Conservation (phyloP, 1,140 invertebrate genomes). For the Lamellibrachia luymesi region DNA sequence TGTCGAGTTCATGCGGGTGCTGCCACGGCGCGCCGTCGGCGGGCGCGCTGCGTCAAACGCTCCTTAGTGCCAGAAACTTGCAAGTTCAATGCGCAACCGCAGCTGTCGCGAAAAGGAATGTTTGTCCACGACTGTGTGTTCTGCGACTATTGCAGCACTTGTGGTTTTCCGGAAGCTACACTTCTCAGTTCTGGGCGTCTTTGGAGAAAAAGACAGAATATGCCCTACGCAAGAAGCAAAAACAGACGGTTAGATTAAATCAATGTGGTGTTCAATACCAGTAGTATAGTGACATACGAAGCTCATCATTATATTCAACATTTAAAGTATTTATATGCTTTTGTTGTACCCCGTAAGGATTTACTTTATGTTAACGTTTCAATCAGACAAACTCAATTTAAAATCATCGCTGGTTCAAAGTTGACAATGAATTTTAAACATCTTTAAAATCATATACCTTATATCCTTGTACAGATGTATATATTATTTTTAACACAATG, state of each 20-base stretch:
- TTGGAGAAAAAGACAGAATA: neutral
- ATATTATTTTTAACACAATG: neutral
- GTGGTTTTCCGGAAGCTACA: neutral
- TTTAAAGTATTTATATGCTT: neutral
- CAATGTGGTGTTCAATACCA: neutral
- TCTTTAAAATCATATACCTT: too few relatives aligned
- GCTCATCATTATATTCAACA: neutral
- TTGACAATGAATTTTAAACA: too few relatives aligned
- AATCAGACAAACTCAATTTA: too few relatives aligned
- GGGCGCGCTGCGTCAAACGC: too few relatives aligned
- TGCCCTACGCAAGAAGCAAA: neutral
- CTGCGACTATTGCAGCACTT: neutral
- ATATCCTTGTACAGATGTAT: too few relatives aligned
- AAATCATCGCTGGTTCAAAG: too few relatives aligned
- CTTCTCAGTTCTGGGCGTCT: neutral
- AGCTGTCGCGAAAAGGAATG: neutral
- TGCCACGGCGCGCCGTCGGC: neutral
- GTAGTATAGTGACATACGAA: neutral
- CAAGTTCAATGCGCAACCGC: neutral
- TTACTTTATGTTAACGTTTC: too few relatives aligned
- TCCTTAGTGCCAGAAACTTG: neutral
- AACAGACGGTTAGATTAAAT: neutral
- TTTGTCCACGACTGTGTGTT: neutral
- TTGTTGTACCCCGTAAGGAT: neutral
- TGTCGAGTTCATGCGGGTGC: neutral